Evolutionary conservation across 2,113 vertebrate genomes (phyloP).

Genomic region (Ptilonorhynchus violaceus): DNA sequence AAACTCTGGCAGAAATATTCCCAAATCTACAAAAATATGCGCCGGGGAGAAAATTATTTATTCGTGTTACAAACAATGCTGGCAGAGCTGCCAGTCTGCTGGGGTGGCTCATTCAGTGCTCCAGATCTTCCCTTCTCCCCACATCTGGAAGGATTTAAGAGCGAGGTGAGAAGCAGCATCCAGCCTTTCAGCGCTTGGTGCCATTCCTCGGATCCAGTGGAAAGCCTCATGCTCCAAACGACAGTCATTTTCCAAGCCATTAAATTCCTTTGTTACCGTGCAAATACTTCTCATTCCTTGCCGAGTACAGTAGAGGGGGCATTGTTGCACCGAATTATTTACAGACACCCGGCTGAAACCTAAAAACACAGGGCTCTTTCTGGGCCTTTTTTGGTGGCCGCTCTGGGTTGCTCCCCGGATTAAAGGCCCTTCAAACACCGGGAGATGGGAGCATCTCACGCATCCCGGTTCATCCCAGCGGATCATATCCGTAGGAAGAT

Average conservation of each 20-base stretch:
- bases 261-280: constrained; percentile 30
- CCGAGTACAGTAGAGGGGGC: not conserved
- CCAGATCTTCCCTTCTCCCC: not conserved
- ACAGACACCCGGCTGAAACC: not conserved
- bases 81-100: not conserved
- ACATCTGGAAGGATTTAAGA: not conserved
- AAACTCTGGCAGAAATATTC: not conserved
- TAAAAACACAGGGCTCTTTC: not conserved
- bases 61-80: not conserved
- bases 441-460: not conserved
- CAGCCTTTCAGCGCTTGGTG: not conserved
- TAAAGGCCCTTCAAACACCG: not conserved
- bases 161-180: constrained; percentile 16
- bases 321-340: not conserved
- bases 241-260: not conserved
- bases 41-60: accelerated
- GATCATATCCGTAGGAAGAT: not conserved
- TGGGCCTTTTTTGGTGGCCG: not conserved
- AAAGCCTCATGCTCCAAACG: not conserved
- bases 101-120: not conserved
- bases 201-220: not conserved
- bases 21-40: not conserved
- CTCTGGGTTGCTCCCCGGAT: not conserved
- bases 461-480: not conserved
- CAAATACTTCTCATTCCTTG: constrained; percentile 15